These are phyloP conservation scores for Drosophila kurseongensis DNA, from an alignment of 1,140 invertebrate genomes.

Conservation along the genomic window DNA sequence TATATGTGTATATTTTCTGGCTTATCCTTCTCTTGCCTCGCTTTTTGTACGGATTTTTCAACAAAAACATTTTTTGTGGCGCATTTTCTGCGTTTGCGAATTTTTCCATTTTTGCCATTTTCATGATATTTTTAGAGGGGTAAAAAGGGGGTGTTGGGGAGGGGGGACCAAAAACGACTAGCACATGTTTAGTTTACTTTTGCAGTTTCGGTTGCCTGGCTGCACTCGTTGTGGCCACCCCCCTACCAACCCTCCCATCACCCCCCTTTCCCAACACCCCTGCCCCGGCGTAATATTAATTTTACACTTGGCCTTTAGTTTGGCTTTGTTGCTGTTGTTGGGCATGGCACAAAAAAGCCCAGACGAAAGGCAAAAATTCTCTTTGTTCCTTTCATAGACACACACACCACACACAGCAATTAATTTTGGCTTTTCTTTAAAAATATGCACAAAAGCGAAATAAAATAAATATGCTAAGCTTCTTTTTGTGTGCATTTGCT, in stretches of 20 bases:
- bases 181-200: conserved; percentile 81
- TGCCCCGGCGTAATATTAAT: conserved; percentile 70
- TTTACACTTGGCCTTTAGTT: conserved; percentile 83
- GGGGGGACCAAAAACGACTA: conserved; percentile 65
- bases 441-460: conserved; percentile 72
- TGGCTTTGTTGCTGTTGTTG: conserved; percentile 45
- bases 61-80: conserved; percentile 82
- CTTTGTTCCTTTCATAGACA: conserved; percentile 52
- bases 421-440: conserved; percentile 73
- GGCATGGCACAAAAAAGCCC: conserved; percentile 58
- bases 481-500: conserved; percentile 37
- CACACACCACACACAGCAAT: conserved; percentile 50
- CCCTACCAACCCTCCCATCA: background rate
- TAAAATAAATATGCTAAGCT: conserved; percentile 77
- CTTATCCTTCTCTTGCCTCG: conserved; percentile 20
- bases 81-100: conserved; percentile 76
- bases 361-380: conserved; percentile 57
- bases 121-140: conserved; percentile 73
- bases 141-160: conserved; percentile 21
- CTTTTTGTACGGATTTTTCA: conserved; percentile 61
- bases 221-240: conserved; percentile 51
- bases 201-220: conserved; percentile 80
- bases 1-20: conserved; percentile 7
- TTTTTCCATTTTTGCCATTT: conserved; percentile 81
- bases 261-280: background rate